Conservation (phyloP, 92 coral and sea anemone genomes). For the Phenganax marumi region DNA sequence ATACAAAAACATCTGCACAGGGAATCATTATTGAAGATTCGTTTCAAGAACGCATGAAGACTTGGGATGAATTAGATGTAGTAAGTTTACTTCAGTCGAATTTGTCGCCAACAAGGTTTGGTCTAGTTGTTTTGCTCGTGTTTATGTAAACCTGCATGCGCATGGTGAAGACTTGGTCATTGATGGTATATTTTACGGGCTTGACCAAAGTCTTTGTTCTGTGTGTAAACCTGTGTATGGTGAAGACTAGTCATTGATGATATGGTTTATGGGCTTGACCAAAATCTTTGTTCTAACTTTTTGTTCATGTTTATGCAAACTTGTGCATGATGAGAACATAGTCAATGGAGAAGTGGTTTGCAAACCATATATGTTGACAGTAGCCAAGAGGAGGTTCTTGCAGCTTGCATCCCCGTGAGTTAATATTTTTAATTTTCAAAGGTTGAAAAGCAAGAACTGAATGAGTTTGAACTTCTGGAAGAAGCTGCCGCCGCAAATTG, state of each 20-base stretch:
- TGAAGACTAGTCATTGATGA: neutral
- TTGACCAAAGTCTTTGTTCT: no score
- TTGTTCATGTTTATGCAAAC: no score
- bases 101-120: conserved; percentile 5
- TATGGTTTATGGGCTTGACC: neutral
- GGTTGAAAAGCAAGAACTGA: conserved; percentile 84
- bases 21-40: conserved; percentile 62
- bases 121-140: no score
- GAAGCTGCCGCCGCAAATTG: conserved; percentile 91
- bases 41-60: conserved; percentile 69
- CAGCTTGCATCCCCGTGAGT: neutral
- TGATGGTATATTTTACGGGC: no score
- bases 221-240: no score
- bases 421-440: conserved; percentile 12
- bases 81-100: conserved; percentile 1
- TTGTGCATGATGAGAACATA: neutral
- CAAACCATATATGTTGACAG: no score
- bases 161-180: no score
- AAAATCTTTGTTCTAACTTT: neutral
- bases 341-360: neutral
- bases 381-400: no score
- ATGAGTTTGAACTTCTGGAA: conserved; percentile 86
- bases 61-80: conserved; percentile 61
- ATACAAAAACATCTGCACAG: neutral
- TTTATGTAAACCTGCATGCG: no score